Evolutionary conservation across 1,140 invertebrate species (phyloP).

Genomic region (Drosophila melanica): DNA sequence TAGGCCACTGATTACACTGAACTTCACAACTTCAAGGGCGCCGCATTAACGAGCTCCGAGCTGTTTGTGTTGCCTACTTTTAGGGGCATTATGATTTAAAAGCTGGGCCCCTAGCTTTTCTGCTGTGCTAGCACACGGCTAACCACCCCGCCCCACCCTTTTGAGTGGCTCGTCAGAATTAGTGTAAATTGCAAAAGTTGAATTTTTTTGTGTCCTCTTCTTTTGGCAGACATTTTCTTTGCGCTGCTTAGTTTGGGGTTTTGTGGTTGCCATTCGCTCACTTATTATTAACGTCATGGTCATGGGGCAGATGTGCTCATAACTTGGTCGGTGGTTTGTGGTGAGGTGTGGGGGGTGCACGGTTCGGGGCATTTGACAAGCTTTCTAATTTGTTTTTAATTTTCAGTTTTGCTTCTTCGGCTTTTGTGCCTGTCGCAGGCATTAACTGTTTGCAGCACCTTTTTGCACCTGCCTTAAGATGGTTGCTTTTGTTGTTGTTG

Average conservation of each 20-base stretch:
- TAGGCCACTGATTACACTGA: constrained; percentile 8
- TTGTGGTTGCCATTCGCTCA: constrained; percentile 37
- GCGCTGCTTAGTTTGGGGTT: constrained; percentile 34
- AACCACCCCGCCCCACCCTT: neutral
- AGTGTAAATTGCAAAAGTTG: constrained; percentile 55
- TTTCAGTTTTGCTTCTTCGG: constrained; percentile 43
- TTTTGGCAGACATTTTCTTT: constrained; percentile 13
- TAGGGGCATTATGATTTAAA: constrained; percentile 40
- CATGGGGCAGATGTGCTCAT: constrained; percentile 20
- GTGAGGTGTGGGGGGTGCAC: neutral
- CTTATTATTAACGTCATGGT: constrained; percentile 50
- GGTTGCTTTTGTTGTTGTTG: constrained; percentile 4
- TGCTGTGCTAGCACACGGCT: constrained; percentile 32
- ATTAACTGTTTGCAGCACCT: constrained; percentile 45
- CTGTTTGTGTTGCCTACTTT: constrained; percentile 36
- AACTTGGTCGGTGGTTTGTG: neutral
- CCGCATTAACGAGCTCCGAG: neutral
- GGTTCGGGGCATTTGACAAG: constrained; percentile 35
- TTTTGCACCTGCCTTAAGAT: constrained; percentile 43
- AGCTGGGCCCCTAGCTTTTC: constrained; percentile 12
- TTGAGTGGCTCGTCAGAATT: constrained; percentile 32
- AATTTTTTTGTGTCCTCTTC: constrained; percentile 3
- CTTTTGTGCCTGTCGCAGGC: constrained; percentile 43
- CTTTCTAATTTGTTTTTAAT: constrained; percentile 58
- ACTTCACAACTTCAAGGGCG: constrained; percentile 25